phyloP scores from a whole-genome alignment of 2,888 invertebrate species.

The Hoplodrina blanda region DNA sequence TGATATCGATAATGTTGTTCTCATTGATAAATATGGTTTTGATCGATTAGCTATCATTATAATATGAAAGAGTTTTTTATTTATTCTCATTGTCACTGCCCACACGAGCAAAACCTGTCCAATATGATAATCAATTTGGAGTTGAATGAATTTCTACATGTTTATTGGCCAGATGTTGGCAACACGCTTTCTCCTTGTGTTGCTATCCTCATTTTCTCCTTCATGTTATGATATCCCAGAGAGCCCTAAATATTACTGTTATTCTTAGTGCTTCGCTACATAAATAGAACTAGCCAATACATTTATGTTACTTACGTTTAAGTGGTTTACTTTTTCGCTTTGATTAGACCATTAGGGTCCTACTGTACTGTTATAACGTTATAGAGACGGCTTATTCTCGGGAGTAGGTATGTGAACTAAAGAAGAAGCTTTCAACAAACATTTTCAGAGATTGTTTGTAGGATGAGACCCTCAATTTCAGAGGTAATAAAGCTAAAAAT shows the following conservation, averaged over 20 bases:
- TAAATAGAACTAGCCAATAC: slow-evolving; percentile 6
- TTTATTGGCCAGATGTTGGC: slow-evolving; percentile 69
- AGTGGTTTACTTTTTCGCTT: slow-evolving; percentile 43
- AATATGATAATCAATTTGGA: slow-evolving; percentile 75
- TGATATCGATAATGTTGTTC: slow-evolving; percentile 52
- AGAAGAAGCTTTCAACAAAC: background rate
- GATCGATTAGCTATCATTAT: slow-evolving; percentile 59
- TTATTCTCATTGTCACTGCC: slow-evolving; percentile 61
- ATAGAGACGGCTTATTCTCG: slow-evolving; percentile 10
- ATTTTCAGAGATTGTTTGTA: background rate
- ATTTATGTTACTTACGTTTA: slow-evolving; percentile 22
- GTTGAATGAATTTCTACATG: slow-evolving; percentile 65
- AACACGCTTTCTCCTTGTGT: slow-evolving; percentile 72
- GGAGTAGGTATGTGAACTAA: slow-evolving; percentile 9
- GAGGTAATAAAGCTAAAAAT: background rate
- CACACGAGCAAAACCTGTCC: slow-evolving; percentile 73
- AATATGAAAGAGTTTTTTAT: slow-evolving; percentile 53
- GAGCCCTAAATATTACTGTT: slow-evolving; percentile 27
- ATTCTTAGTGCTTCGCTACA: slow-evolving; percentile 19
- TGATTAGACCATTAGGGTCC: slow-evolving; percentile 16
- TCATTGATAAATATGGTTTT: slow-evolving; percentile 61
- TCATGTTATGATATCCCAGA: slow-evolving; percentile 35
- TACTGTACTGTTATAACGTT: slow-evolving; percentile 1
- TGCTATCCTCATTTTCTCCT: slow-evolving; percentile 31
- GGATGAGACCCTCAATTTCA: background rate